phyloP scores from a whole-genome alignment of 2,888 invertebrate species.

The Hylaea fasciaria region DNA sequence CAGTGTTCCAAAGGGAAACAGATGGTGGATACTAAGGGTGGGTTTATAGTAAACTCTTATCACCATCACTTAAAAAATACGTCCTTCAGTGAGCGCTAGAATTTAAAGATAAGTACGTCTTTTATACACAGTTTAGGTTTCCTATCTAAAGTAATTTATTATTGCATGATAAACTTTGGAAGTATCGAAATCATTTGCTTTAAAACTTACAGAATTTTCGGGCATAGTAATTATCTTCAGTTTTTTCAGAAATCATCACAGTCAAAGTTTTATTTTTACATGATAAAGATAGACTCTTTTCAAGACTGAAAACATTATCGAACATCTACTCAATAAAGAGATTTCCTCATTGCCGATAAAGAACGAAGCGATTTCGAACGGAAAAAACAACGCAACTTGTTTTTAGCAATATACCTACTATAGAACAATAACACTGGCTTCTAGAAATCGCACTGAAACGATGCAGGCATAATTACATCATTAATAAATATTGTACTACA shows the following conservation, averaged over 20 bases:
- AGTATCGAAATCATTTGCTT: no score
- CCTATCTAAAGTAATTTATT: slow-evolving; percentile 2
- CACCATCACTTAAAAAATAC: slow-evolving; percentile 79
- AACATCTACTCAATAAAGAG: slow-evolving; percentile 8
- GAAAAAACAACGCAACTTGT: no score
- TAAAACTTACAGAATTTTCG: no score
- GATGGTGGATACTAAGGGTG: slow-evolving; percentile 69
- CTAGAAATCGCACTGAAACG: no score
- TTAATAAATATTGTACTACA: no score
- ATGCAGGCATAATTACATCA: no score
- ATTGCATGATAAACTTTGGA: slow-evolving; percentile 4
- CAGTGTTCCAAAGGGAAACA: slow-evolving; percentile 61
- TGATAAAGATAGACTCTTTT: not conserved
- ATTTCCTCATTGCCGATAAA: slow-evolving; percentile 8
- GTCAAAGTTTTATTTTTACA: not conserved
- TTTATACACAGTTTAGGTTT: slow-evolving; percentile 25
- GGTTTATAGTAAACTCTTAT: slow-evolving; percentile 69
- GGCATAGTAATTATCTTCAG: no score
- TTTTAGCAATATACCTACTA: no score
- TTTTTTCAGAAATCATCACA: not conserved
- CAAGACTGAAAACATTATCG: not conserved
- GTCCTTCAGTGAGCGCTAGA: slow-evolving; percentile 82
- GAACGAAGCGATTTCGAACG: not conserved
- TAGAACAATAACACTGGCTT: no score
- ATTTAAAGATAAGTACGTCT: slow-evolving; percentile 66